Percentiles rank a stretch among this genome's conserved stretches.
These are phyloP conservation scores for Nemotelus pantherinus DNA, from an alignment of 2,888 invertebrate species.

Conservation along the genomic window DNA sequence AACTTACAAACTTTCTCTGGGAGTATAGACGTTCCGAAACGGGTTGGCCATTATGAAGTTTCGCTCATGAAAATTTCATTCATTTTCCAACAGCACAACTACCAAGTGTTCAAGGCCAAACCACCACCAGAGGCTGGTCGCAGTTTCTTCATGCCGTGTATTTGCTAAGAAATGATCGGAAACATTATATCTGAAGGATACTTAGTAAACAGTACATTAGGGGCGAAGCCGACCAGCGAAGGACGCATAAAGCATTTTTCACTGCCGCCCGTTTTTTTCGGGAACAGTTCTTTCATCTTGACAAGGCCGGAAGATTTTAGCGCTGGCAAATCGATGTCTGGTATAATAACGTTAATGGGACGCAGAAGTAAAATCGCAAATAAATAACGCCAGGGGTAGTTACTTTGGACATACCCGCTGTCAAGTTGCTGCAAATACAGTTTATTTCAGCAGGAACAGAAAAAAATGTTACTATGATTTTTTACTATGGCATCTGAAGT, in stretches of 20 bases:
- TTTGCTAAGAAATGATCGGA: background rate
- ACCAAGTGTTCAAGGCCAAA: background rate
- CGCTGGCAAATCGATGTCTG: too few species aligned
- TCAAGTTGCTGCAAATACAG: too few species aligned
- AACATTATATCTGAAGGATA: slow-evolving; percentile 25
- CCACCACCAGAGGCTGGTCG: background rate
- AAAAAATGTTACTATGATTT: too few species aligned
- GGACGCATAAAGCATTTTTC: slow-evolving; percentile 12
- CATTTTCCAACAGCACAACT: background rate
- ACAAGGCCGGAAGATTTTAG: too few species aligned
- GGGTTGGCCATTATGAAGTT: slow-evolving; percentile 30
- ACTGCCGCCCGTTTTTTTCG: slow-evolving; percentile 13
- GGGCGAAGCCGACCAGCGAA: background rate
- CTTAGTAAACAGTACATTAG: background rate
- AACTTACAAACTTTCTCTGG: slow-evolving; percentile 20
- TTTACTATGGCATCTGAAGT: too few species aligned
- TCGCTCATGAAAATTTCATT: slow-evolving; percentile 37
- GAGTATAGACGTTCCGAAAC: background rate
- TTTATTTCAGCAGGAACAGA: too few species aligned
- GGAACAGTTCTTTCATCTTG: background rate
- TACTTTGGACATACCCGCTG: too few species aligned
- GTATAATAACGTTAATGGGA: too few species aligned
- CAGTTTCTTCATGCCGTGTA: background rate
- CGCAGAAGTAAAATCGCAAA: too few species aligned
- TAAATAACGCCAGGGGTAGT: too few species aligned